Conservation (phyloP, 2,888 invertebrate genomes). For the Hyppa rectilinea region DNA sequence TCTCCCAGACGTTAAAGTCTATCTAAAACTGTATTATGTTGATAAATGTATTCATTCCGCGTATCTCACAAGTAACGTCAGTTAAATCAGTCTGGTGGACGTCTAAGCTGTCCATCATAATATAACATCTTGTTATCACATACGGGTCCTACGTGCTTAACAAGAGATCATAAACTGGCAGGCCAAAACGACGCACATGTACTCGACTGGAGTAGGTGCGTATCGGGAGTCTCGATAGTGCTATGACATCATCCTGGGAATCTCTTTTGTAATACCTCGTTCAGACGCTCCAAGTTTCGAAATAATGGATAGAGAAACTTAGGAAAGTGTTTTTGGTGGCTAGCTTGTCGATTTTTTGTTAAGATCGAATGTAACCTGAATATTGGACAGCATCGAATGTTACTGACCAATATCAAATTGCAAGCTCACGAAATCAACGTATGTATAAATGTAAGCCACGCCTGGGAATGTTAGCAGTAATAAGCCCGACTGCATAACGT, state of each 20-base stretch:
- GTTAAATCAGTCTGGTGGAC: slow-evolving; percentile 70
- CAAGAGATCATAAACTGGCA: slow-evolving; percentile 66
- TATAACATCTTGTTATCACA: slow-evolving; percentile 73
- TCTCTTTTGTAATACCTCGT: slow-evolving; percentile 40
- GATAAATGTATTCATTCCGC: slow-evolving; percentile 42
- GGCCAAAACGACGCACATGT: slow-evolving; percentile 56
- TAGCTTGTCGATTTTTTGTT: background rate
- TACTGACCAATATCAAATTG: slow-evolving; percentile 21
- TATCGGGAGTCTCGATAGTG: slow-evolving; percentile 48
- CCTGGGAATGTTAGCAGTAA: slow-evolving; percentile 34
- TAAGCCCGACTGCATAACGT: slow-evolving; percentile 27
- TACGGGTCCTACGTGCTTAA: slow-evolving; percentile 69
- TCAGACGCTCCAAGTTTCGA: slow-evolving; percentile 27
- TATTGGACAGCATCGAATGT: slow-evolving; percentile 19
- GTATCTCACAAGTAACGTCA: slow-evolving; percentile 34
- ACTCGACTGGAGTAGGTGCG: slow-evolving; percentile 50
- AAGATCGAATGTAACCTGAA: slow-evolving; percentile 1
- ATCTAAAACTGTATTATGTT: slow-evolving; percentile 28
- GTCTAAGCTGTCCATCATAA: slow-evolving; percentile 83
- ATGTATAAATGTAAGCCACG: slow-evolving; percentile 1
- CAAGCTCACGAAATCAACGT: slow-evolving; percentile 12
- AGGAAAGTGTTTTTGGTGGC: slow-evolving; percentile 4
- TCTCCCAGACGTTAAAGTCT: slow-evolving; percentile 44
- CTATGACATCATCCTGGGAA: slow-evolving; percentile 58
- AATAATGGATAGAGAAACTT: slow-evolving; percentile 18